Evolutionary conservation across 2,113 vertebrate genomes (phyloP).

Genomic region (Etheostoma spectabile): DNA sequence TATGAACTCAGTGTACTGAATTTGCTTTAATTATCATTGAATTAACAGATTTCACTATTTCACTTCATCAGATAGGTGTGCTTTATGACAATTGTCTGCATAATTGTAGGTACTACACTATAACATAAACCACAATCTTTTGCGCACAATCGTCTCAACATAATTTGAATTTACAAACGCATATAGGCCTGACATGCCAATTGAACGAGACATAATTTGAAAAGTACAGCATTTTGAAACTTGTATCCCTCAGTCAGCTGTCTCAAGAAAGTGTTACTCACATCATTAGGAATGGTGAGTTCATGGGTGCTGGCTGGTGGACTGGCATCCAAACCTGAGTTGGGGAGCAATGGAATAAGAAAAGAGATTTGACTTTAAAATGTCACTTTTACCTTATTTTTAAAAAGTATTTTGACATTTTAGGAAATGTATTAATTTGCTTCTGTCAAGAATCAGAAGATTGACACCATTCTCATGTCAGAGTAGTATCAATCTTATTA

Average conservation of each 20-base stretch:
- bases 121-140: not conserved
- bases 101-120: not conserved
- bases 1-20: not conserved
- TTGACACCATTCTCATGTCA: not conserved
- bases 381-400: slow-evolving; percentile 5
- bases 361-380: slow-evolving; percentile 49
- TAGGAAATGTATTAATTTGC: not conserved
- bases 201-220: not conserved
- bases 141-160: not conserved
- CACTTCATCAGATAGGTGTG: not conserved
- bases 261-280: slow-evolving; percentile 84
- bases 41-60: not conserved
- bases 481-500: no score
- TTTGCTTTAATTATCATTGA: not conserved
- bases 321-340: slow-evolving; percentile 96
- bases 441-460: not conserved
- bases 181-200: no score
- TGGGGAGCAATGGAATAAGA: slow-evolving; percentile 59
- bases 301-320: slow-evolving; percentile 97
- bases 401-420: not conserved
- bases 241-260: not conserved
- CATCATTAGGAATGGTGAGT: slow-evolving; percentile 99
- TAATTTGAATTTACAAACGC: not conserved
- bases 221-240: not conserved
- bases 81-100: not conserved